These are phyloP conservation scores for Drosophila sordidula DNA, from an alignment of 2,888 invertebrate genomes.

Conservation along the genomic window DNA sequence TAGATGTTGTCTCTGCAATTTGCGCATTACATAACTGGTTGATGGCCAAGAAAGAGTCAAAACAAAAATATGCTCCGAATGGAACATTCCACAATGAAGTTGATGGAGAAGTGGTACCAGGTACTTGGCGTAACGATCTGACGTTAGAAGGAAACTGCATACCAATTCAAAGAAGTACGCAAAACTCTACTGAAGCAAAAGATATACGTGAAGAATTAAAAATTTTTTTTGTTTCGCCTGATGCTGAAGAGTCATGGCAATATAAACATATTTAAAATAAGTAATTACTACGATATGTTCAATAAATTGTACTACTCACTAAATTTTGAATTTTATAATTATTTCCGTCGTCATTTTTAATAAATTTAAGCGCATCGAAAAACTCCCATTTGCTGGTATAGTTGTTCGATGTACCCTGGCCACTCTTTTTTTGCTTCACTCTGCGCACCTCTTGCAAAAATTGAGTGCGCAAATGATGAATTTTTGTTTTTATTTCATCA, in stretches of 20 bases:
- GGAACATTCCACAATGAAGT: constrained; percentile 33
- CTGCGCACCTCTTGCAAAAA: neutral
- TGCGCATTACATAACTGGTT: neutral
- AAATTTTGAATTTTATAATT: constrained; percentile 2
- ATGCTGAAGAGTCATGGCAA: too few relatives aligned
- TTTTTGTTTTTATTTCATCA: constrained; percentile 13
- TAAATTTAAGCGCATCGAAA: constrained; percentile 9
- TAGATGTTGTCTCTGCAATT: neutral
- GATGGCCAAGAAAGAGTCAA: neutral
- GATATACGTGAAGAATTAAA: neutral
- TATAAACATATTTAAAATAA: neutral
- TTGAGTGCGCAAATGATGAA: constrained; percentile 13
- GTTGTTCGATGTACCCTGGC: neutral
- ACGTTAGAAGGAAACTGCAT: neutral
- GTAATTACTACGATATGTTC: constrained; percentile 1
- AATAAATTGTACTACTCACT: constrained; percentile 13
- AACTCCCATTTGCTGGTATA: constrained; percentile 11
- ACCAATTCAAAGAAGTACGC: neutral
- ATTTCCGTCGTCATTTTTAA: constrained; percentile 2
- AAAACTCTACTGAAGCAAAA: neutral
- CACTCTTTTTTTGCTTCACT: neutral
- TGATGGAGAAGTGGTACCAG: constrained; percentile 23
- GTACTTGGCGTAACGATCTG: constrained; percentile 24
- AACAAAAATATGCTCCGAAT: constrained; percentile 18
- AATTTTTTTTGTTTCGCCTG: neutral